Base-by-base conservation (phyloP, 1,140 invertebrate species). In the Solenopsis fugax region DNA sequence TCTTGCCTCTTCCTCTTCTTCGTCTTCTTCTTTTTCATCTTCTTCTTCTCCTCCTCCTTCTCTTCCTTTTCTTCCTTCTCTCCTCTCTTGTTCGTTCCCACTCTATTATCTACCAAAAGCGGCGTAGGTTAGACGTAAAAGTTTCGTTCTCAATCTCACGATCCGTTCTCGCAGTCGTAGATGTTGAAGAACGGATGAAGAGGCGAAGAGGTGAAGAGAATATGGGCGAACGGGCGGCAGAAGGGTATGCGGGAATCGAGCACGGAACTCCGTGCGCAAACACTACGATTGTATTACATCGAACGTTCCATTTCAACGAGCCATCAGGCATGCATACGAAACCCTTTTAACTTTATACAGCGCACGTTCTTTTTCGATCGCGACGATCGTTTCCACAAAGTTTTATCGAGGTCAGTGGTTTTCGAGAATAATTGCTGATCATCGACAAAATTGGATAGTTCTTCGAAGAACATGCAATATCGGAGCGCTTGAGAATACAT, bases 91-190 rank as follows among this genome's bases (percentile, higher is more conserved):
- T 62, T 48, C 67, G 7, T 73, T 73, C 54, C 69, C 54, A 37
- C 80, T 84, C 80, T 58, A 82, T 82, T 54, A 56, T 24, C 67
- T 34, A 12, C 45, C 52, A 56, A 58, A 71, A 56, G 54, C 18
- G 29, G 69, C 50, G 69, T 80, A 85, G 52, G 82, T 73, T 62
- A 54, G 56, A 85, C 86, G 84, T 91, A 87, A 91, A 88, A 88
- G 78, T 91, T 85, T 75, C 56, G 78, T 84, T 88, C 87, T 80
- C 89, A 85, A 91, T 92, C 91, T 91, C 89, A 88, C 86, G 91
- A 88, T 81, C 78, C 82, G 78, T 48, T 84, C 72, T 89, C 72
- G 54, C 72, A 64, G 71, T 52, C 64, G 52, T 60, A 24, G 37
- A 75, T 84, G 71, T 56, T 60, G 69, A 76, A 62, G 24, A n/a